Evolutionary conservation across 2,888 invertebrate genomes (phyloP), one percentile per base, ranked within the genome.

Genomic region (Orchesellides sinensis): DNA sequence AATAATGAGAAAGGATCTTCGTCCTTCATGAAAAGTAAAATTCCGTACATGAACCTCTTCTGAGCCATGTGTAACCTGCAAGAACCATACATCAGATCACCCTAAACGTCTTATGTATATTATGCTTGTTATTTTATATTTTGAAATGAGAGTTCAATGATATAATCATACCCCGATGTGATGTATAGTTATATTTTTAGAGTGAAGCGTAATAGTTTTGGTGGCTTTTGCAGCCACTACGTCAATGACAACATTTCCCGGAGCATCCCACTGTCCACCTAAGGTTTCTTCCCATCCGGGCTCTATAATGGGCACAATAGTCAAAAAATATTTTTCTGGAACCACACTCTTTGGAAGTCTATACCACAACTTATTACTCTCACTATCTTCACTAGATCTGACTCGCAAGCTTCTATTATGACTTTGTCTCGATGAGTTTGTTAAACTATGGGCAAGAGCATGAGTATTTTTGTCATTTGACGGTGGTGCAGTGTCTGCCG

Each of bases 201-300:
- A 21, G 32, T 83, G 83, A 1, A 84, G 45, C 1, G 59, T 75
- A 27, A 84, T 59, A 23, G 6, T 61, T 6, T 72, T 74, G 0
- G 61, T 75, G 0, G 63, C 29, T n/a, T 73, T 49, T 0, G 45
- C 19, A 0, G 73, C 77, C 0, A n/a, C 19, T 5, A 54, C 69
- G 6, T 29, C 52, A 14, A 84, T 82, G 27, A 35, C 32, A 1
- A 82, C 70, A 40, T 17, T 49, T 12, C 84, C 84, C 1, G 78
- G 74, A 8, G 72, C 78, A 5, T 35, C 47, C 84, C 84, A 84
- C 65, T 74, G 82, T 14, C 23, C 77, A 3, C 81, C 84, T 4
- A 78, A 17, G 4, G 47, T 10, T 0, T 52, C 56, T 5, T 79
- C 79, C 45, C 40, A 65, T 0, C 75, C 82, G 2, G 69, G 25